Conservation (phyloP, 2,113 vertebrate species). For the Naja naja region DNA sequence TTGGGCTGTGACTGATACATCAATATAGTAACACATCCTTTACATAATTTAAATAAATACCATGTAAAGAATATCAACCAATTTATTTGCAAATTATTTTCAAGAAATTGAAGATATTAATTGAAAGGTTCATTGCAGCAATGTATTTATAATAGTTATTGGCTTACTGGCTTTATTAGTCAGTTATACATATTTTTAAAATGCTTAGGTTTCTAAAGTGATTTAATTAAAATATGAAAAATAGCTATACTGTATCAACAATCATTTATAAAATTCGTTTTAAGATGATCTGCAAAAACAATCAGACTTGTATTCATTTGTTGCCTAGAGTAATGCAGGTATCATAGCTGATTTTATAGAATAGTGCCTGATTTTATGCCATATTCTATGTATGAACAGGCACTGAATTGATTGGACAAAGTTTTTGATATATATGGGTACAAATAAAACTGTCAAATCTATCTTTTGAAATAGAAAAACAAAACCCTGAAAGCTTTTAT, state of each 20-base stretch:
- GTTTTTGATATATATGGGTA: conserved; percentile 28
- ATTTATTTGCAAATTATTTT: not conserved
- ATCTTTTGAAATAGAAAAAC: not conserved
- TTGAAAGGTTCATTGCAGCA: conserved; percentile 24
- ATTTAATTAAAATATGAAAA: not conserved
- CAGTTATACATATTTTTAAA: not conserved
- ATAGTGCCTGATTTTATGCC: conserved; percentile 37
- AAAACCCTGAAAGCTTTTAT: not conserved
- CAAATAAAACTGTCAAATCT: not conserved
- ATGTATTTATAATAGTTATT: conserved; percentile 16
- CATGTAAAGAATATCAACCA: not conserved
- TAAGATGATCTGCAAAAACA: conserved; percentile 19
- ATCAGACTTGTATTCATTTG: not conserved
- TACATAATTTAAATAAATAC: not conserved
- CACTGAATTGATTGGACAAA: conserved; percentile 15
- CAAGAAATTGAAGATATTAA: not conserved
- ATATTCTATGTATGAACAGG: conserved; percentile 12
- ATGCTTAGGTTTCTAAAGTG: not conserved
- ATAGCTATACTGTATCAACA: not conserved
- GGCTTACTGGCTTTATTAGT: conserved; percentile 13
- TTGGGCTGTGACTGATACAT: not conserved
- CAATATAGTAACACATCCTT: not conserved
- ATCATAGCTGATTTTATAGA: conserved; percentile 24
- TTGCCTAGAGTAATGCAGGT: conserved; percentile 36
- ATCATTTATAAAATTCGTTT: not conserved